phyloP scores from a whole-genome alignment of 2,888 invertebrate genomes.

The Cabera pusaria region DNA sequence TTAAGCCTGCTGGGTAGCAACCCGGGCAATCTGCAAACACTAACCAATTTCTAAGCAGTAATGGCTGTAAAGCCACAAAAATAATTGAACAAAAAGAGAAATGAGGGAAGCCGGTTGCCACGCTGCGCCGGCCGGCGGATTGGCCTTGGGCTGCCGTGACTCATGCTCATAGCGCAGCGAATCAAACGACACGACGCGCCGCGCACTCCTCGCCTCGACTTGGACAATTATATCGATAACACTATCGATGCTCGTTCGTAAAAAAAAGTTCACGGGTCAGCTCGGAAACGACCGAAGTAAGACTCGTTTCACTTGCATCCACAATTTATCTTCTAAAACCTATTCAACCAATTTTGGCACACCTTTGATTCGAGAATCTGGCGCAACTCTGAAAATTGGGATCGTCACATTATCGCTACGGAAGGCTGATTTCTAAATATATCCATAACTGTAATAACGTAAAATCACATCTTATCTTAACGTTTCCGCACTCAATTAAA shows the following conservation, averaged over 20 bases:
- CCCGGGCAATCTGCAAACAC: slow-evolving; percentile 40
- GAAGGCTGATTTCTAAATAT: slow-evolving; percentile 11
- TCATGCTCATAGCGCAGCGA: slow-evolving; percentile 44
- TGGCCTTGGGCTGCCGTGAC: slow-evolving; percentile 67
- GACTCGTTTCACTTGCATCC: not conserved
- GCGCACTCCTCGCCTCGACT: slow-evolving; percentile 50
- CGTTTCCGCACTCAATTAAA: slow-evolving; percentile 21
- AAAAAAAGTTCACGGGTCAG: slow-evolving; percentile 45
- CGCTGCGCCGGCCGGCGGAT: slow-evolving; percentile 68
- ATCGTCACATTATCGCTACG: not conserved
- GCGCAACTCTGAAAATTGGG: no score
- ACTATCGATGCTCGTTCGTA: slow-evolving; percentile 39
- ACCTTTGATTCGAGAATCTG: no score
- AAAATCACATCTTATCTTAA: slow-evolving; percentile 16
- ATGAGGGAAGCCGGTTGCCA: slow-evolving; percentile 62
- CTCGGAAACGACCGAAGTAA: slow-evolving; percentile 1
- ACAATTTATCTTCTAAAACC: slow-evolving; percentile 15
- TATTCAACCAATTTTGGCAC: no score
- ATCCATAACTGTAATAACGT: slow-evolving; percentile 3
- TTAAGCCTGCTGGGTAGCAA: slow-evolving; percentile 30
- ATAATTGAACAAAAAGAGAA: slow-evolving; percentile 55
- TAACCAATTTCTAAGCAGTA: slow-evolving; percentile 44
- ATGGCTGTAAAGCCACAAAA: slow-evolving; percentile 52
- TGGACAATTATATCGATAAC: slow-evolving; percentile 35
- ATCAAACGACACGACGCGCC: slow-evolving; percentile 45